Conservation (phyloP, 30 jellyfish, hydroid and myxozoan species). For the Hydra vulgaris region DNA sequence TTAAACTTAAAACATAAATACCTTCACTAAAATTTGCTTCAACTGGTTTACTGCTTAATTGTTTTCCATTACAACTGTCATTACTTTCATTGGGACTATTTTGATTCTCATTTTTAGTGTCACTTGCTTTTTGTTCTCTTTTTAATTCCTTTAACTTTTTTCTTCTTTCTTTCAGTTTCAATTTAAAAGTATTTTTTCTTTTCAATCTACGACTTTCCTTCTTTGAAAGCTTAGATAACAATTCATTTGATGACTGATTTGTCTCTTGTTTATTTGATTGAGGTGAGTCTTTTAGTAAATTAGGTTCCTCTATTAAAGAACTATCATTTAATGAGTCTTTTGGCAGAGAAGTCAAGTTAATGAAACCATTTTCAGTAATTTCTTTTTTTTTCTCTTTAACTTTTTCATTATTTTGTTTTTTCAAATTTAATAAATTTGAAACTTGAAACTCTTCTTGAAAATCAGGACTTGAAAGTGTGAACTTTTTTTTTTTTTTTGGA, state of each 20-base stretch:
- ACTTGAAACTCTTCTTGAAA: neutral
- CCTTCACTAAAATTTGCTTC: too few species aligned
- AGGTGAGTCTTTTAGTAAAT: too few species aligned
- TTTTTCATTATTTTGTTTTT: neutral
- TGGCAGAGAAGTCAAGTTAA: too few species aligned
- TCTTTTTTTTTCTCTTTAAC: neutral
- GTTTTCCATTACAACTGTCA: too few species aligned
- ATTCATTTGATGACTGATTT: neutral
- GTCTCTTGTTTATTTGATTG: too few species aligned
- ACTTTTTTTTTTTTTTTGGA: constrained; percentile 6
- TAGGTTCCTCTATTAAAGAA: too few species aligned
- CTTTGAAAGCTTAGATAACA: constrained; percentile 4
- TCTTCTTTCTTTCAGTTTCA: constrained; percentile 23
- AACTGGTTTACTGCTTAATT: too few species aligned
- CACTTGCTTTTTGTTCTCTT: constrained; percentile 3
- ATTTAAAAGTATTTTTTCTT: constrained; percentile 7
- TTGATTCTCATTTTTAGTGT: neutral
- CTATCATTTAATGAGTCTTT: too few species aligned
- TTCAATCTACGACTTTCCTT: constrained; percentile 16
- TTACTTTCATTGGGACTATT: too few species aligned
- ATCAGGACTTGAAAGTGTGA: neutral
- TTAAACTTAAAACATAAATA: too few species aligned
- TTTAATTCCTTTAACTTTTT: constrained; percentile 6
- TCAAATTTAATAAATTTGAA: neutral
- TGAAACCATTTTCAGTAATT: too few species aligned